These are phyloP conservation scores for Zaprionus lineosus DNA, from an alignment of 2,888 invertebrate genomes.

Conservation along the genomic window DNA sequence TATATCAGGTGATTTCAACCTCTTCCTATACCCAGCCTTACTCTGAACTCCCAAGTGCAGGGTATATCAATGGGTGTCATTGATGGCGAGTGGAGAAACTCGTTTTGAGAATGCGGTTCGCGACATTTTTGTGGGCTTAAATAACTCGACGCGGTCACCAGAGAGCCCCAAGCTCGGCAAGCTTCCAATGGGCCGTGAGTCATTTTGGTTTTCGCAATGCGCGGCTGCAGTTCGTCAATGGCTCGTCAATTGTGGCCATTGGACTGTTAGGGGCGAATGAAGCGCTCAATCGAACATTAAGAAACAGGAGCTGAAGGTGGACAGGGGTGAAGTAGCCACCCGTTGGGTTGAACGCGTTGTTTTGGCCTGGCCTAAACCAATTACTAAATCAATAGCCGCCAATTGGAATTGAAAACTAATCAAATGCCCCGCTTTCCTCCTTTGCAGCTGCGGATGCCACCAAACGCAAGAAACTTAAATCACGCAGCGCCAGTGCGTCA, in stretches of 20 bases:
- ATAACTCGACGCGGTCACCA: conserved; percentile 33
- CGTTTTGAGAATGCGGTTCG: conserved; percentile 50
- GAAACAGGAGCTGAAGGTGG: neutral
- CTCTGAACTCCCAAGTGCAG: neutral
- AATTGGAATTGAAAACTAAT: conserved; percentile 9
- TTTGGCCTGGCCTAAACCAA: conserved; percentile 10
- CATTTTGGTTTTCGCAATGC: conserved; percentile 62
- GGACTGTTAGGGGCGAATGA: neutral
- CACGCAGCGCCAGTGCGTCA: conserved; percentile 73
- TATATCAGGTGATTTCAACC: no score
- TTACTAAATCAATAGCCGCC: conserved; percentile 21
- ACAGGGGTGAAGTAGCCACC: neutral
- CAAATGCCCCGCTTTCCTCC: conserved; percentile 2
- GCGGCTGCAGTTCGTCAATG: conserved; percentile 42
- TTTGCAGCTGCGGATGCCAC: conserved; percentile 70
- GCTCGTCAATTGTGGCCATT: conserved; percentile 13
- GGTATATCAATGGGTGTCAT: conserved; percentile 33
- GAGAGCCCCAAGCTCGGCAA: conserved; percentile 33
- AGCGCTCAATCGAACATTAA: neutral
- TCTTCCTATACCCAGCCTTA: no score
- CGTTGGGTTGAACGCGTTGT: conserved; percentile 1
- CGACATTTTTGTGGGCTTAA: conserved; percentile 63
- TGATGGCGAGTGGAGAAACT: conserved; percentile 50
- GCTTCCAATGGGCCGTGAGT: conserved; percentile 41
- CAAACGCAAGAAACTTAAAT: conserved; percentile 82